Base-by-base conservation (phyloP, 2,888 invertebrate genomes). In the Leucoma salicis region DNA sequence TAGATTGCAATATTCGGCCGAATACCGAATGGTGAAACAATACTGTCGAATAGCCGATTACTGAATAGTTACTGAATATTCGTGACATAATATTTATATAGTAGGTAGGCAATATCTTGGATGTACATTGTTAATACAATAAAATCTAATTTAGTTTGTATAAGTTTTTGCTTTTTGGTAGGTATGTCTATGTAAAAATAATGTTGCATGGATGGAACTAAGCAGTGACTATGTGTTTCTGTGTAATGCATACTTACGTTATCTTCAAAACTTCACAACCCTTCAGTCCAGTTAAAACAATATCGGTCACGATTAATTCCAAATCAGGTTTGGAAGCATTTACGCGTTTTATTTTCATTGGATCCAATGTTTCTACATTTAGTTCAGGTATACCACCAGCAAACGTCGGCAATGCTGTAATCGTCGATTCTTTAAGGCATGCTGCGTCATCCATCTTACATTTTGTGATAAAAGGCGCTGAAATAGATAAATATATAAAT, bases 381-480 rank as follows among this genome's bases (percentile, higher is more conserved):
- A 63, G 53, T 8, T 80, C 70, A 2, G 77, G 69, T 0, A 80
- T 45, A 0, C 83, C 82, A 1, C 28, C 36, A 0, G 63, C 66
- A 18, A 83, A 68, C 0, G 41, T 15, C 0, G 73, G 67, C 2
- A 79, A 46, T 1, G 58, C 39, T 0, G 38, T 54, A 39, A 63
- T 61, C 0, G 71, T 24, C 0, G 73, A 57, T n/a, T 74, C 57
- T 24, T 66, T 78, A 0, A 64, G 18, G 42, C 84, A 85, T 57
- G 76, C 69, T 0, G 52, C 11, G 46, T 85, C 84, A 0, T 63
- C 63, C 5, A 53, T 29, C 35, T 67, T 65, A 48, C 85, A 84
- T 70, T 71, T 78, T 34, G 69, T 62, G 31, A 74, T 49, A 25
- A 57, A 55, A 28, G 70, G 46, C n/a, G 56, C 78, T 79, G 56